Base-by-base conservation (phyloP, 2,113 vertebrate species). In the Rhegmatorhina hoffmannsi region DNA sequence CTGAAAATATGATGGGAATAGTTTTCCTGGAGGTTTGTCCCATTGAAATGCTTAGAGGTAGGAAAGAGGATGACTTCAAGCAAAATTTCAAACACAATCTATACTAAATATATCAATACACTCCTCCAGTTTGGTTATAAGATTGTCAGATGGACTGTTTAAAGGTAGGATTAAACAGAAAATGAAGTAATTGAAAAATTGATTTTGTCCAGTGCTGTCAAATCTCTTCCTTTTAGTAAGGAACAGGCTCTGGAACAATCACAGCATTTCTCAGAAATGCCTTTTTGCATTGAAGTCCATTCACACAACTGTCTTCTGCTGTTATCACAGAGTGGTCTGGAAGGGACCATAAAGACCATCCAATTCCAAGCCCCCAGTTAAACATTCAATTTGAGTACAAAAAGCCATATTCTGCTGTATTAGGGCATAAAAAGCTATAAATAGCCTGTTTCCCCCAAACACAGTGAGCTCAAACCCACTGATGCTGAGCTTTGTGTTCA, bases 41-140 rank as follows among this genome's bases (percentile, higher is more conserved):
- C 11, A 59, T 87, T 91, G 55, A 63, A 87, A 33, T 43, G 19
- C 36, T 89, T 34, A 50, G 10, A 24, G 2, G 3, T 18, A 77
- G 31, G 3, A 28, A 40, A 79, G 38, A 34, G n/a, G 44, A 69
- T 3, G 11, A 11, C 10, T 60, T 66, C 19, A 77, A 36, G 10
- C 17, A 59, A 1, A 6, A 36, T n/a, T 69, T 80, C 43, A 67
- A 59, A 63, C 23, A 76, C 4, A 77, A 25, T 14, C 38, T 66
- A 11, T 25, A 49, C 15, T 15, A 70, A 69, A 58, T 14, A 18
- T 4, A 55, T 33, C 0, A 1, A 56, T 33, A 17, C 7, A 9
- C 5, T 60, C 43, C n/a, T 68, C 25, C 34, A 36, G 12, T 50
- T 81, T 73, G n/a, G 28, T 36, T 60, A 36, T 49, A 40, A 59